phyloP scores from a whole-genome alignment of 1,140 invertebrate genomes.

The Orussus abietinus region DNA sequence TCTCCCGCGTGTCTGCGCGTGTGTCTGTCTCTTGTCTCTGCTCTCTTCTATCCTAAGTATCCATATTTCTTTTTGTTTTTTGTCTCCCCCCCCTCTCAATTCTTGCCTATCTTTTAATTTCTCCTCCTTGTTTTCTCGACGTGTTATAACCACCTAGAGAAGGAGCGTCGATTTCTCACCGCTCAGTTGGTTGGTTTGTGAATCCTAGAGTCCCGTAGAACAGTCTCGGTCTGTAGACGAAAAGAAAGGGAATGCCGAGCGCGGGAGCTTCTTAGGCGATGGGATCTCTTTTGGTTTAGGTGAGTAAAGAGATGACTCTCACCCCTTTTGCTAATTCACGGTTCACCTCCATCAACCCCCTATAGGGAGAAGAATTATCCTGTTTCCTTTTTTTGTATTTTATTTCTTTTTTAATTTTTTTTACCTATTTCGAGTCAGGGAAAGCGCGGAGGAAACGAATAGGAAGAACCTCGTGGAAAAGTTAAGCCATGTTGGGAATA shows the following conservation, averaged over 20 bases:
- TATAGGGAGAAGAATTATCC: too few relatives aligned
- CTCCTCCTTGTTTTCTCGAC: conserved; percentile 4
- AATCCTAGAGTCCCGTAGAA: conserved; percentile 48
- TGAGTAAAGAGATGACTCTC: conserved; percentile 48
- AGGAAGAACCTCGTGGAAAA: too few relatives aligned
- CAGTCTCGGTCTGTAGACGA: conserved; percentile 48
- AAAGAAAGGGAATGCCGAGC: conserved; percentile 44
- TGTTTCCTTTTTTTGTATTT: too few relatives aligned
- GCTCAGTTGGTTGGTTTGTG: conserved; percentile 48
- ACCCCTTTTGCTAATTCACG: too few relatives aligned
- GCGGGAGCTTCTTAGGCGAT: conserved; percentile 44
- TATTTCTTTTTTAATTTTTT: too few relatives aligned
- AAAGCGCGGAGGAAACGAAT: too few relatives aligned
- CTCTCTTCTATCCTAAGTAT: too few relatives aligned
- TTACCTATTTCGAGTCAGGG: too few relatives aligned
- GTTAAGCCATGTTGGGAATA: too few relatives aligned
- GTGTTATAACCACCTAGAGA: conserved; percentile 24
- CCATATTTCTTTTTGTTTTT: conserved; percentile 33
- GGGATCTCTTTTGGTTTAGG: conserved; percentile 49
- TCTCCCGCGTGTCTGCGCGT: too few relatives aligned
- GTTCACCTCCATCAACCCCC: too few relatives aligned
- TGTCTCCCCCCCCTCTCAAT: background rate
- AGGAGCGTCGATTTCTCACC: conserved; percentile 36
- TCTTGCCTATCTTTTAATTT: conserved; percentile 6
- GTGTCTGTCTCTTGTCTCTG: conserved; percentile 32